Conservation (phyloP, 2,113 vertebrate species). For the Acinonyx jubatus region DNA sequence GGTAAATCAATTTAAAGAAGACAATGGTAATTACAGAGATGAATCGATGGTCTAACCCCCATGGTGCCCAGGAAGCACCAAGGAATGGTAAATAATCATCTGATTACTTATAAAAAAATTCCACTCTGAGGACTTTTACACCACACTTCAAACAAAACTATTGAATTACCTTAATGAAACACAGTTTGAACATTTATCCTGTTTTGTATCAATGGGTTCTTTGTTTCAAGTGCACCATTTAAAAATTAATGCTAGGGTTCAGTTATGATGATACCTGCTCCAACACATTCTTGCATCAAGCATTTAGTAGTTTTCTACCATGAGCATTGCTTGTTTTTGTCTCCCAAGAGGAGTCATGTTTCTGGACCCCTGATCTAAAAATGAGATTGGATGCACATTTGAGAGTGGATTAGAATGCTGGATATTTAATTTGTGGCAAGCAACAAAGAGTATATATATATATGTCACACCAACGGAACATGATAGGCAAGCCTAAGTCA, state of each 20-base stretch:
- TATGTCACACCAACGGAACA: not conserved
- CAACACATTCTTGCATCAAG: not conserved
- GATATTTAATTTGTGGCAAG: not conserved
- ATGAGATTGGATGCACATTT: not conserved
- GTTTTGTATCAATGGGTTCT: not conserved
- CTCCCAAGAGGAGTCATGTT: not conserved
- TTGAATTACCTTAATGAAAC: not conserved
- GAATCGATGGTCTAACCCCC: not conserved
- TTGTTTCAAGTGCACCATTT: not conserved
- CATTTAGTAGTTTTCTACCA: not conserved
- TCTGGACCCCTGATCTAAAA: not conserved
- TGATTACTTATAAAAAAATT: constrained; percentile 5
- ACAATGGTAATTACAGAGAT: not conserved
- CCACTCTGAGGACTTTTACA: not conserved
- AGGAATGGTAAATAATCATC: not conserved
- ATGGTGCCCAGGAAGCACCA: not conserved
- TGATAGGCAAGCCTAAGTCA: not conserved
- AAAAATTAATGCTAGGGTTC: not conserved
- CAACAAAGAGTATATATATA: not conserved
- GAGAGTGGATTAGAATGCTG: not conserved
- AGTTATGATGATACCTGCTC: not conserved
- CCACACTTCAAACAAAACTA: not conserved
- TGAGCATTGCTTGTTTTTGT: not conserved
- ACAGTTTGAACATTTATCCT: not conserved
- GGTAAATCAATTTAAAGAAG: not conserved